Percentiles rank a stretch among this genome's conserved stretches.
Evolutionary conservation across 2,888 invertebrate species (phyloP).

Genomic region (Stenodema calcarata): DNA sequence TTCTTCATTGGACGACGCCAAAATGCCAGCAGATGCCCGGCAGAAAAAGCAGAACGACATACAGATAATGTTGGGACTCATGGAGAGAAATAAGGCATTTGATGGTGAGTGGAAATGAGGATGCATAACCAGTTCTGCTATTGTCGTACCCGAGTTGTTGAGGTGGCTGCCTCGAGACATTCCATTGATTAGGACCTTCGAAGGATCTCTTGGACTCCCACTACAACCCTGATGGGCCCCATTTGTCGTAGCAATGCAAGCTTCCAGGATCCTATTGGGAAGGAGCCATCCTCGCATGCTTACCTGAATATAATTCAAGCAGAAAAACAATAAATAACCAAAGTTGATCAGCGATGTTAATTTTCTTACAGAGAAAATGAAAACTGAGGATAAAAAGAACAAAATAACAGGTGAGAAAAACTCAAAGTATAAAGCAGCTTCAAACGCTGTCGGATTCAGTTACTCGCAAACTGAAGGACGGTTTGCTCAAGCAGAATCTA

Average conservation of each 20-base stretch:
- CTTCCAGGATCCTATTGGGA: too few species aligned
- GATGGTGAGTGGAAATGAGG: conserved; percentile 53
- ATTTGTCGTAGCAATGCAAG: too few species aligned
- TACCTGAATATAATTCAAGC: too few species aligned
- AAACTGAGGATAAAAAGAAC: background rate
- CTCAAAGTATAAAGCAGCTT: conserved; percentile 67
- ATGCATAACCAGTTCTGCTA: background rate
- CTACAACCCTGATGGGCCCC: too few species aligned
- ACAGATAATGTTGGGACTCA: conserved; percentile 74
- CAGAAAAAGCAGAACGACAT: conserved; percentile 72
- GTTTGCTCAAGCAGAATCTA: conserved; percentile 73
- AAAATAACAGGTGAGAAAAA: conserved; percentile 31
- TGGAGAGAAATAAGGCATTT: conserved; percentile 66
- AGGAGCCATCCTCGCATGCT: too few species aligned
- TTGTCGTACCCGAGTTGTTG: too few species aligned
- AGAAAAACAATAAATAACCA: too few species aligned
- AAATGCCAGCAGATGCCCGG: conserved; percentile 68
- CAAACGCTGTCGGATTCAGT: conserved; percentile 70
- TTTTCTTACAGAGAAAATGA: conserved; percentile 7
- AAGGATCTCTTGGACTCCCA: too few species aligned
- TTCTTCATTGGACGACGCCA: conserved; percentile 72
- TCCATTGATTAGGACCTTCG: background rate
- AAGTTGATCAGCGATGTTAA: too few species aligned
- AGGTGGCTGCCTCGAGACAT: background rate
- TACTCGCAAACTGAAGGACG: conserved; percentile 71